These are phyloP conservation scores for Porphyrio hochstetteri DNA, from an alignment of 2,113 vertebrate species.

Conservation along the genomic window DNA sequence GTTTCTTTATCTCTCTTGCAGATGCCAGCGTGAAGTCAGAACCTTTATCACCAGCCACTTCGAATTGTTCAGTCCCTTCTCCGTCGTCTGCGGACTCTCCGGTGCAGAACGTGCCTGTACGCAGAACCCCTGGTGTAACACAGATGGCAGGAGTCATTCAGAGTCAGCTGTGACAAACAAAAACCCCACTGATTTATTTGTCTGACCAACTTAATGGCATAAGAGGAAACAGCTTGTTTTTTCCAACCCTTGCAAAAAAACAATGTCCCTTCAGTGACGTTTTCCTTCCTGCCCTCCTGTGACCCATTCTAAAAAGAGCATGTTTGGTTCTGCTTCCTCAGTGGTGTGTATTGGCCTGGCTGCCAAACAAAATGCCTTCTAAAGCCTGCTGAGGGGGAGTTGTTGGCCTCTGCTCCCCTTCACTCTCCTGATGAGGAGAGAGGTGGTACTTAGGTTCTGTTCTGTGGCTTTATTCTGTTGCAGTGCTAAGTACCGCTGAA, in stretches of 20 bases:
- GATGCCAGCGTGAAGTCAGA: constrained; percentile 81
- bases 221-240: not conserved
- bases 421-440: not conserved
- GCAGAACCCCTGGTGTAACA: not conserved
- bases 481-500: no score
- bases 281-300: not conserved
- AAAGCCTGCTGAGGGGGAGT: not conserved
- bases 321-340: not conserved
- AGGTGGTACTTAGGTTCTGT: not conserved
- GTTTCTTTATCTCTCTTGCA: constrained; percentile 60
- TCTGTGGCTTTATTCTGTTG: no score
- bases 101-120: constrained; percentile 87
- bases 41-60: constrained; percentile 84
- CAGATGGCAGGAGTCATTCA: not conserved
- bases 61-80: constrained; percentile 81
- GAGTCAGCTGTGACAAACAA: not conserved
- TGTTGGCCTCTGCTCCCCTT: not conserved
- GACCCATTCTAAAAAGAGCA: not conserved
- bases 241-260: not conserved
- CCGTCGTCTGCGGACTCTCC: constrained; percentile 78
- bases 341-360: not conserved
- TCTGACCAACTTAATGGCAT: not conserved
- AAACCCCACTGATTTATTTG: not conserved
- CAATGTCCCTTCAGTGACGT: not conserved
- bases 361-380: not conserved